phyloP scores from a whole-genome alignment of 2,888 invertebrate species.

The Tryphoninae sp. region DNA sequence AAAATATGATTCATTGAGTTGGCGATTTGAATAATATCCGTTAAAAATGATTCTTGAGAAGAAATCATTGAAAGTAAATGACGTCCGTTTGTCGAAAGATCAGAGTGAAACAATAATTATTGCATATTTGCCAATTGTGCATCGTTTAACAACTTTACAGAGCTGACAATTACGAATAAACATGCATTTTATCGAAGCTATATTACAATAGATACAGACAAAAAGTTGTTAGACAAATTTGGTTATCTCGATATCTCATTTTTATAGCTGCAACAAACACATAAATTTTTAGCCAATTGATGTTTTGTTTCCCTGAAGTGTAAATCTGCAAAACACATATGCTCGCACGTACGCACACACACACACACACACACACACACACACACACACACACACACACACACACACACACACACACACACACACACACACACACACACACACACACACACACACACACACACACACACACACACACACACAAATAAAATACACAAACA shows the following conservation, averaged over 20 bases:
- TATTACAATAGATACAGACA: neutral
- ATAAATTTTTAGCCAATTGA: constrained; percentile 17
- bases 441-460: too few relatives aligned
- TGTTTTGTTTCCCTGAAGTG: constrained; percentile 28
- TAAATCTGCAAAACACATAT: constrained; percentile 46
- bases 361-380: too few relatives aligned
- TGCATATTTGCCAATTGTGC: neutral
- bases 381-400: too few relatives aligned
- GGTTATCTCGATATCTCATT: constrained; percentile 25
- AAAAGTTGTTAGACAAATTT: constrained; percentile 13
- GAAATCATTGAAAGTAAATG: neutral
- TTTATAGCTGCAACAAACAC: constrained; percentile 47
- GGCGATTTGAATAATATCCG: neutral
- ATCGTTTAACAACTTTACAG: constrained; percentile 25
- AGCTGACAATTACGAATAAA: constrained; percentile 28
- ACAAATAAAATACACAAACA: too few relatives aligned
- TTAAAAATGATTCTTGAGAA: neutral
- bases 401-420: too few relatives aligned
- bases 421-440: too few relatives aligned
- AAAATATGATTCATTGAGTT: too few relatives aligned
- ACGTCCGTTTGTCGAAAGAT: neutral
- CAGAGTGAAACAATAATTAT: neutral
- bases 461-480: too few relatives aligned
- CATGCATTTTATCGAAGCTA: constrained; percentile 57
- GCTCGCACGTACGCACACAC: too few relatives aligned